Percentiles rank a stretch among this genome's conserved stretches.
Conservation (phyloP, 2,113 vertebrate species). For the Pagrus major region DNA sequence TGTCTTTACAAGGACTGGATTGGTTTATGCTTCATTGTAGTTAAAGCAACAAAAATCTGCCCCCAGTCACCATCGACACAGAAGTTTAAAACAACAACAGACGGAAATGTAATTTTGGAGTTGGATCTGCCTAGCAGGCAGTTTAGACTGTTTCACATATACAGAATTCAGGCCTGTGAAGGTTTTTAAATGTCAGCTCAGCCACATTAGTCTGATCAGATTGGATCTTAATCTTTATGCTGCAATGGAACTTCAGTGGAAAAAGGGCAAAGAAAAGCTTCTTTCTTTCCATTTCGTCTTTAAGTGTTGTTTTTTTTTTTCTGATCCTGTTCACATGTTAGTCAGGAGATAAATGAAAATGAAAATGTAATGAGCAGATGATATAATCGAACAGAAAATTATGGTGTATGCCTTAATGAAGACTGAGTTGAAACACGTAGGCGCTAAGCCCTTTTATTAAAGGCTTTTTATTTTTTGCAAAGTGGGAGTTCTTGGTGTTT, state of each 20-base stretch:
- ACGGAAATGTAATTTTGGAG: background rate
- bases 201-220: conserved; percentile 15
- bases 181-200: conserved; percentile 68
- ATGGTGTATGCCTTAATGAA: too few species aligned
- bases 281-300: background rate
- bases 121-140: background rate
- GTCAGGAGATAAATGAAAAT: background rate
- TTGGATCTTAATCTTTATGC: conserved; percentile 49
- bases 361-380: background rate
- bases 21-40: background rate
- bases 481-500: too few species aligned
- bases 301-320: background rate
- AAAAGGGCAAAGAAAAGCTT: conserved; percentile 64
- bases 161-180: conserved; percentile 4
- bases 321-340: background rate
- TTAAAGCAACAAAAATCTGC: background rate
- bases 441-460: too few species aligned
- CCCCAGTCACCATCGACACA: background rate
- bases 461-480: too few species aligned
- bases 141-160: background rate
- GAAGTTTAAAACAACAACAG: background rate
- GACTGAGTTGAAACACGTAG: too few species aligned
- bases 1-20: background rate
- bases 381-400: background rate
- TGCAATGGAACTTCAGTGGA: background rate